Evolutionary conservation across 2,113 vertebrate genomes (phyloP).

Genomic region (Indicator maculatus): DNA sequence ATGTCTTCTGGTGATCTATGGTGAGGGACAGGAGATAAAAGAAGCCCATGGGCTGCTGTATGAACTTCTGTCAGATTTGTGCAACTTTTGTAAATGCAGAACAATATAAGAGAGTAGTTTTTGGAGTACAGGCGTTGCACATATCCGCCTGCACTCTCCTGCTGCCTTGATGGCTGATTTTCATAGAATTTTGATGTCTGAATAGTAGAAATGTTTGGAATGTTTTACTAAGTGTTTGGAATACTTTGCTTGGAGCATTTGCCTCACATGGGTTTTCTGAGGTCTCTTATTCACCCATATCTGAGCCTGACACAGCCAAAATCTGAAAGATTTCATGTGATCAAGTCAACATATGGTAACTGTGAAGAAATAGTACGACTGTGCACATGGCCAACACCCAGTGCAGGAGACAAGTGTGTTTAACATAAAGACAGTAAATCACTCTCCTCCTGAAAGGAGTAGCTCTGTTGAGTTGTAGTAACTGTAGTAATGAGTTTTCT

Average conservation of each 20-base stretch:
- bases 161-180: neutral
- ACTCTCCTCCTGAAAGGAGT: neutral
- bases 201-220: neutral
- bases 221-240: neutral
- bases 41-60: neutral
- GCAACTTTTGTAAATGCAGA: neutral
- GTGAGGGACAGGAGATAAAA: neutral
- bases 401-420: neutral
- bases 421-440: neutral
- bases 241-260: neutral
- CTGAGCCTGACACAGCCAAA: neutral
- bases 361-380: neutral
- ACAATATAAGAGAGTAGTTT: neutral
- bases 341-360: neutral
- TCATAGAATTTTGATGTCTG: neutral
- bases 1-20: neutral
- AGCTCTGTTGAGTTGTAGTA: neutral
- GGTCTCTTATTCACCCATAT: neutral
- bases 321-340: neutral
- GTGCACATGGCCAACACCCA: neutral
- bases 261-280: rapidly evolving
- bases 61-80: neutral
- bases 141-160: neutral
- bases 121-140: neutral
- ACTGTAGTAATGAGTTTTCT: neutral